Evolutionary conservation across 2,797 vertebrate genomes (phyloP).

Genomic region (Oophaga sylvatica): DNA sequence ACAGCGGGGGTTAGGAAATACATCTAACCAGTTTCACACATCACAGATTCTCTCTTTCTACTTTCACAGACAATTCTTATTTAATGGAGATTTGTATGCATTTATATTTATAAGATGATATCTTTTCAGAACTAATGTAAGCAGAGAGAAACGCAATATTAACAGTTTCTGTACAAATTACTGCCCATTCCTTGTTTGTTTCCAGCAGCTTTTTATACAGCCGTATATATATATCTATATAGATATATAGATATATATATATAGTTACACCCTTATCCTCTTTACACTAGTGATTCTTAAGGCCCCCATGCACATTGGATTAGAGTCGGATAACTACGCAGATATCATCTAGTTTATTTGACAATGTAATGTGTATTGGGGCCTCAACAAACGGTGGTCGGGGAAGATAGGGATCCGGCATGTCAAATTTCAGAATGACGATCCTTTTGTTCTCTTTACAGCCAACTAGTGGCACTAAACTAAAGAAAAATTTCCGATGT

Average conservation of each 20-base stretch:
- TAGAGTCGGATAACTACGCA: no score
- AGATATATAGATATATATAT: no score
- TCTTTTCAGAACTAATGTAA: constrained; percentile 13
- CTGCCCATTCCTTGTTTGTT: neutral
- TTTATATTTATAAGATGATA: constrained; percentile 11
- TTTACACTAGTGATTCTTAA: neutral
- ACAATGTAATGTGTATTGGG: no score
- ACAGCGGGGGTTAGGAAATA: constrained; percentile 19
- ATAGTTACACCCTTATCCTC: no score
- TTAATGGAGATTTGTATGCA: constrained; percentile 27
- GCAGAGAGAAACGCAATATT: neutral
- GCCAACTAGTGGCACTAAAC: no score
- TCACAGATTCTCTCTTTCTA: constrained; percentile 6
- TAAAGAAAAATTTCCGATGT: no score
- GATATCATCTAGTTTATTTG: no score
- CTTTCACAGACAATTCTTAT: constrained; percentile 28
- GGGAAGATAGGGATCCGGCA: no score
- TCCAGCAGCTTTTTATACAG: neutral
- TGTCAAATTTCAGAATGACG: no score
- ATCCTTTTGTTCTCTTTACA: no score
- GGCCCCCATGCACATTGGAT: no score
- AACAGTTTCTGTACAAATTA: constrained; percentile 23
- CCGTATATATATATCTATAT: neutral
- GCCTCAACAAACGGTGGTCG: no score
- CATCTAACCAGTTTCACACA: constrained; percentile 6